Evolutionary conservation across 2,888 invertebrate species (phyloP), one percentile per base, ranked within the genome.

Genomic region (Amaurobius ferox): DNA sequence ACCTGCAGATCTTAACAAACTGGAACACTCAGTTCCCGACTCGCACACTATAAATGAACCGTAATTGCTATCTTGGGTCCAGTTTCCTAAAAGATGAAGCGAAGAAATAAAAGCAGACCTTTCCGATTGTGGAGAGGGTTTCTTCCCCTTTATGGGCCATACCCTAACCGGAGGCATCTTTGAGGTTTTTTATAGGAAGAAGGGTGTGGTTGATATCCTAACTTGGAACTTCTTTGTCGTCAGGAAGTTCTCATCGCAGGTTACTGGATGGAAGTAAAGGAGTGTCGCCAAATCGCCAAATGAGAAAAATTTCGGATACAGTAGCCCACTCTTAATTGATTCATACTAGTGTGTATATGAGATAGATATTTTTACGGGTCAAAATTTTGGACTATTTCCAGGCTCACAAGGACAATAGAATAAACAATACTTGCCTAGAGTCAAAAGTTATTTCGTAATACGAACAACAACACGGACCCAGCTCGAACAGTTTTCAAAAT

Each of bases 21-120:
- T n/a, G n/a, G n/a, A n/a, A n/a, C n/a, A n/a, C n/a, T n/a, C n/a
- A n/a, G n/a, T n/a, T n/a, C 28, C 9, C 19, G 13, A 40, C 64
- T 81, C 81, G 76, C 76, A 70, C 48, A 40, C n/a, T 16, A 13
- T 62, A 70, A 81, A 81, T 81, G 76, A 81, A 70, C 40, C 70
- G n/a, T 76, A 81, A 81, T 81, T 81, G 61, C 44, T 32, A 70
- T 68, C 70, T 55, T 19, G 7, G 44, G 5, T 23, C 23, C 23
- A 44, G 44, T 16, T 44, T 44, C n/a, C 0, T 19, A 55, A 40
- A 68, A 67, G 61, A 26, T 26, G 28, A 61, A 23, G 26, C 5
- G 28, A 29, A 44, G 28, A 79, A 48, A 23, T 16, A 67, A 67
- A 72, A 79, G n/a, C n/a, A n/a, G 30, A 79, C 26, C 7, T 62